Evolutionary conservation across 2,888 invertebrate genomes (phyloP), one percentile per base, ranked within the genome.

Genomic region (Eumacrocentrus americanus): DNA sequence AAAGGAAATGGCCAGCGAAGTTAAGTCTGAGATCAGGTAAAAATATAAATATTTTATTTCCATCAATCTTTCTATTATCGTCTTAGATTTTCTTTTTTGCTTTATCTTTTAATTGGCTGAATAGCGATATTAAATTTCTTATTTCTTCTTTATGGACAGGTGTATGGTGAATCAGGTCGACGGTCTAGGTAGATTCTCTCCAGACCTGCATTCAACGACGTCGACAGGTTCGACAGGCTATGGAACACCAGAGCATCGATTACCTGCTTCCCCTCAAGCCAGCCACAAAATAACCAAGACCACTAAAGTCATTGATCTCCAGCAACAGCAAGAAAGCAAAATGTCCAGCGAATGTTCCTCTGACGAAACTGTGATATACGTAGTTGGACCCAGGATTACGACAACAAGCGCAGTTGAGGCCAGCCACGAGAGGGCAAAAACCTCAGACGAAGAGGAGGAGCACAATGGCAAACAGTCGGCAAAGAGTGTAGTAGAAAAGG

Each of bases 1-100:
- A 0, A 87, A 86, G 73, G 89, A 90, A 76, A 90, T 91, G 88
- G 89, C 90, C 6, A 89, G 89, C 53, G 90, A 91, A 81, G 89
- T 91, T 16, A 91, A 90, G 76, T 88, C 88, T 3, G 91, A 91
- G 77, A 90, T 90, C 64, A 84, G 90, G 48, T 90, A 89, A 76
- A 16, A 20, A 37, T 46, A 34, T 35, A 23, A 37, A 48, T 20
- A 37, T 42, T 44, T 52, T 35, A 3, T 25, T 16, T 29, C 14
- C 7, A 23, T 16, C 29, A 29, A 29, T 18, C n/a, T n/a, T n/a
- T n/a, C n/a, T n/a, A n/a, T n/a, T n/a, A n/a, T n/a, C n/a, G n/a
- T n/a, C n/a, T n/a, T n/a, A n/a, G n/a, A n/a, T n/a, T n/a, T n/a
- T n/a, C n/a, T n/a, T n/a, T n/a, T n/a, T n/a, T n/a, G n/a, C n/a